Conservation (phyloP, 2,113 vertebrate species). For the Archocentrus centrarchus region DNA sequence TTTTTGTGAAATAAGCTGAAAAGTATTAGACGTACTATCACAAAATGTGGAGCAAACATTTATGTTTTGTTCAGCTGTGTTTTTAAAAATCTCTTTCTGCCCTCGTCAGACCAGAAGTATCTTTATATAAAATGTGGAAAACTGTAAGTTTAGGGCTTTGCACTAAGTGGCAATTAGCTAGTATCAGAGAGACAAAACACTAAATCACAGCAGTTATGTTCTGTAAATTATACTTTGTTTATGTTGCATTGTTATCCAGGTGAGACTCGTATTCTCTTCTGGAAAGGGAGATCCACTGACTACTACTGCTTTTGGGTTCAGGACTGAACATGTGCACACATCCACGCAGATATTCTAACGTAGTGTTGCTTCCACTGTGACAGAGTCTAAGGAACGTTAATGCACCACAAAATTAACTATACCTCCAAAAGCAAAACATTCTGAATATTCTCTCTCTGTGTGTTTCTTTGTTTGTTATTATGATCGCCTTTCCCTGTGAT, state of each 20-base stretch:
- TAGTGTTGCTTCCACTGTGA: neutral
- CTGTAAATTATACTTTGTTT: neutral
- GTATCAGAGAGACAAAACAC: too few relatives aligned
- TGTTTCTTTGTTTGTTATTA: neutral
- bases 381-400: neutral
- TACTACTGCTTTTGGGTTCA: slow-evolving; percentile 27
- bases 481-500: neutral
- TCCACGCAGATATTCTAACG: neutral
- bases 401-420: neutral
- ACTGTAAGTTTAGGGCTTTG: too few relatives aligned
- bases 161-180: too few relatives aligned
- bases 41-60: neutral
- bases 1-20: rapidly evolving
- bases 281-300: slow-evolving; percentile 53
- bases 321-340: slow-evolving; percentile 1
- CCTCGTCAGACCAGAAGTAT: too few relatives aligned
- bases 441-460: neutral
- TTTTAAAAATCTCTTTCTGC: neutral
- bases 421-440: neutral
- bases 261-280: slow-evolving; percentile 29
- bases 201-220: neutral
- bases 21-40: neutral
- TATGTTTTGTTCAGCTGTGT: neutral
- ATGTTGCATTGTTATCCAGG: neutral
- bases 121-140: too few relatives aligned